Evolutionary conservation across 2,888 invertebrate genomes (phyloP).

Genomic region (Mactromeris polynyma): DNA sequence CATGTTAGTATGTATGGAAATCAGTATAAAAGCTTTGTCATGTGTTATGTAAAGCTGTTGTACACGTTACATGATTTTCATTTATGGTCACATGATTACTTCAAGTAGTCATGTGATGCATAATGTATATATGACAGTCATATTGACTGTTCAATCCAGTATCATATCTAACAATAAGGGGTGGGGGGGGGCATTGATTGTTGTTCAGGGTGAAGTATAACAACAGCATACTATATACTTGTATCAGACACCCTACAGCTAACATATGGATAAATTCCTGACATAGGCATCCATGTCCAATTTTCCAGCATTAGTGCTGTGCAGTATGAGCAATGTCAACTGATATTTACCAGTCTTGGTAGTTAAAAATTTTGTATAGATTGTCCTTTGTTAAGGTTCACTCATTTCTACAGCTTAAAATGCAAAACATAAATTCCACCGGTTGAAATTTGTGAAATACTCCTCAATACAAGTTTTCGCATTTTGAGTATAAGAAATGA

Average conservation of each 20-base stretch:
- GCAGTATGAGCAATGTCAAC: not conserved
- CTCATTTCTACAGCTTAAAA: too few species aligned
- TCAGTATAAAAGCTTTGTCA: not conserved
- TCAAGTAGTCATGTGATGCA: not conserved
- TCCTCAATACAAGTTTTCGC: too few species aligned
- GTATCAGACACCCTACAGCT: not conserved
- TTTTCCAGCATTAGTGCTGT: not conserved
- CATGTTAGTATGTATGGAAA: not conserved
- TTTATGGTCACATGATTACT: not conserved
- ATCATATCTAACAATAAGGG: not conserved
- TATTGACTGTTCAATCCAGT: not conserved
- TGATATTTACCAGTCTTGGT: not conserved
- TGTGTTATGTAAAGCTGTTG: not conserved
- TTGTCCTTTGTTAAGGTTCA: not conserved
- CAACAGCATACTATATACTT: not conserved
- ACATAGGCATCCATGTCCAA: not conserved
- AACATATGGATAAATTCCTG: not conserved
- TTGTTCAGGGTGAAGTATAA: not conserved
- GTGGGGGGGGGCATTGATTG: too few species aligned
- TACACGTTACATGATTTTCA: not conserved
- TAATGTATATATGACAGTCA: not conserved
- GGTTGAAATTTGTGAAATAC: too few species aligned
- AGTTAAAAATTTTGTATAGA: not conserved
- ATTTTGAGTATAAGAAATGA: too few species aligned
- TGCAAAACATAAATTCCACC: too few species aligned